phyloP scores from a whole-genome alignment of 2,888 invertebrate genomes.

The Helobdella robusta region DNA sequence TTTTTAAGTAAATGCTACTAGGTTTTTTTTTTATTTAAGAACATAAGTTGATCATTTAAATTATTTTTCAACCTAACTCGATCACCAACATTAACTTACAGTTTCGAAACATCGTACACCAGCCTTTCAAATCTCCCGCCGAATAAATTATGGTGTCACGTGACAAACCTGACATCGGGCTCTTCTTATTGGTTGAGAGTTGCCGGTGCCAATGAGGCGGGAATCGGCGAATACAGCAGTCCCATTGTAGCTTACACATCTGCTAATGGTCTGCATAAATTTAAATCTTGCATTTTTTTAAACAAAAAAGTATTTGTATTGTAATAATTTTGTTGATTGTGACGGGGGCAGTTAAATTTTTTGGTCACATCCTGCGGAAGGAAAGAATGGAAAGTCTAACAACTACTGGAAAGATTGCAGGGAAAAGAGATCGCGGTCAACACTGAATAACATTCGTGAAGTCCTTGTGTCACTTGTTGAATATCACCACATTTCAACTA shows the following conservation, averaged over 20 bases:
- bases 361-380: too few species aligned
- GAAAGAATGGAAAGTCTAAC: too few species aligned
- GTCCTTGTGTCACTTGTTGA: too few species aligned
- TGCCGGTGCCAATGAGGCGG: constrained; percentile 28
- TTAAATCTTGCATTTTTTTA: neutral
- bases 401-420: too few species aligned
- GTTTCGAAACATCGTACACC: neutral
- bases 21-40: too few species aligned
- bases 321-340: neutral
- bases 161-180: constrained; percentile 24
- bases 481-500: too few species aligned
- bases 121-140: neutral
- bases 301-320: neutral
- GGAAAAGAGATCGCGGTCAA: too few species aligned
- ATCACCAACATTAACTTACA: too few species aligned
- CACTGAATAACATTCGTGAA: too few species aligned
- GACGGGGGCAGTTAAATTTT: neutral
- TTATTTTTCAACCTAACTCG: too few species aligned
- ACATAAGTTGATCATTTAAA: too few species aligned
- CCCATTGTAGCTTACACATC: constrained; percentile 23
- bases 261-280: constrained; percentile 20
- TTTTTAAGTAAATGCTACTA: too few species aligned
- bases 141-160: constrained; percentile 21
- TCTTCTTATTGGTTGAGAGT: constrained; percentile 28
- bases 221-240: constrained; percentile 24